Percentiles rank a stretch among this genome's conserved stretches.
phyloP scores from a whole-genome alignment of 2,888 invertebrate genomes.

The Drosophila helvetica region DNA sequence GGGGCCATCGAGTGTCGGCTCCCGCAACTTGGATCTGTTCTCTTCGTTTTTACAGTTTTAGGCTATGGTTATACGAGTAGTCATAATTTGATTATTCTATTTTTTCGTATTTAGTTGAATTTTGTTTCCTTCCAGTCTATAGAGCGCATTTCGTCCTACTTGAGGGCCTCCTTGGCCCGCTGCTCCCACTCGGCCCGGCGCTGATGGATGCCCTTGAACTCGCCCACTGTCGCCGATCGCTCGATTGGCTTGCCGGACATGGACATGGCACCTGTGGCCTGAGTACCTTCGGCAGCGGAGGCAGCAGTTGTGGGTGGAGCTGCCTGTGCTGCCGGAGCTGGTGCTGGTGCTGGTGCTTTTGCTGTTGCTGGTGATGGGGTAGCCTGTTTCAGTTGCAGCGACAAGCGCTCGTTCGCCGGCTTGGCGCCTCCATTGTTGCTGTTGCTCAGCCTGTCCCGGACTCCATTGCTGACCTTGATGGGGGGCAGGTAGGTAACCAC shows the following conservation, averaged over 20 bases:
- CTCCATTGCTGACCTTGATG: conserved; percentile 63
- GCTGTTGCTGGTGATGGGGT: conserved; percentile 13
- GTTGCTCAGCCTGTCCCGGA: conserved; percentile 50
- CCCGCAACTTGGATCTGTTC: conserved; percentile 23
- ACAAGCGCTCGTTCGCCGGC: conserved; percentile 53
- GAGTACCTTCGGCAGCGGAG: conserved; percentile 32
- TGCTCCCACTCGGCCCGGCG: conserved; percentile 91
- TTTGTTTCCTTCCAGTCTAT: conserved; percentile 11
- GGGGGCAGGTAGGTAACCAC: conserved; percentile 70
- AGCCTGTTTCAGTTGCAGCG: conserved; percentile 59
- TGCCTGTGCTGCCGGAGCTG: conserved; percentile 60
- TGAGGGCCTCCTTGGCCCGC: conserved; percentile 88
- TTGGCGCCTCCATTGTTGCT: conserved; percentile 65
- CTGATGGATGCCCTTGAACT: conserved; percentile 89
- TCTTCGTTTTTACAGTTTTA: conserved; percentile 12
- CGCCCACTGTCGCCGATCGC: conserved; percentile 81
- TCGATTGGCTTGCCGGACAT: conserved; percentile 74
- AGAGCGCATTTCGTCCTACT: conserved; percentile 55
- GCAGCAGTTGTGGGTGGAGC: conserved; percentile 43
- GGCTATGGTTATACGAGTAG: conserved; percentile 15
- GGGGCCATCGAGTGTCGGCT: conserved; percentile 7
- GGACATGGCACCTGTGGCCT: conserved; percentile 27
- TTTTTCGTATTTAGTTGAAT: conserved; percentile 24
- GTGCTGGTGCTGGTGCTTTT: conserved; percentile 37
- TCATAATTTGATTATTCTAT: conserved; percentile 23